These are phyloP conservation scores for Protophormia terraenovae DNA, from an alignment of 2,888 invertebrate species.

Conservation along the genomic window DNA sequence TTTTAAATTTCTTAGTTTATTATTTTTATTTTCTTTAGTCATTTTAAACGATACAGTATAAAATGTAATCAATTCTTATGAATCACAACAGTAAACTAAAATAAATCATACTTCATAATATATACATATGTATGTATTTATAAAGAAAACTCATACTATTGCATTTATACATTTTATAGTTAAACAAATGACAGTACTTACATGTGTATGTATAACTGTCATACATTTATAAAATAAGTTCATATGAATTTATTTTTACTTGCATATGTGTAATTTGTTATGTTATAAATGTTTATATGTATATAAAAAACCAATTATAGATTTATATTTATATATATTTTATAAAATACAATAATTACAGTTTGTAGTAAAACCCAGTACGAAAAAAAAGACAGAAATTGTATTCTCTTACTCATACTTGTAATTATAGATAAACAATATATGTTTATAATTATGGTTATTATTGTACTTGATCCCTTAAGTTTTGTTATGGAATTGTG, in stretches of 20 bases:
- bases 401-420: slow-evolving; percentile 33
- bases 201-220: background rate
- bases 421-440: slow-evolving; percentile 60
- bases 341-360: slow-evolving; percentile 27
- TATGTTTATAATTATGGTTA: slow-evolving; percentile 58
- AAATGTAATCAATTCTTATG: slow-evolving; percentile 54
- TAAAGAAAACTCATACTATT: background rate
- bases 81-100: slow-evolving; percentile 33
- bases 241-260: background rate
- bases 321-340: slow-evolving; percentile 25
- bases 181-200: background rate
- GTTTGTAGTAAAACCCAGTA: background rate
- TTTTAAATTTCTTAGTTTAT: background rate
- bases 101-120: background rate
- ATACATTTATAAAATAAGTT: slow-evolving; percentile 18
- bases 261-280: background rate
- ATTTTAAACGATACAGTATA: background rate
- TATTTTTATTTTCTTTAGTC: background rate
- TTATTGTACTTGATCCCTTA: slow-evolving; percentile 55
- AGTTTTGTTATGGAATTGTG: no score
- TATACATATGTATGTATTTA: no score
- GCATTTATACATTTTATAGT: no score
- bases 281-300: background rate
- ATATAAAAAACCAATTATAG: slow-evolving; percentile 47
- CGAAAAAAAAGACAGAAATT: background rate